Base-by-base conservation (phyloP, 2,888 invertebrate genomes). In the Adela reaumurella region DNA sequence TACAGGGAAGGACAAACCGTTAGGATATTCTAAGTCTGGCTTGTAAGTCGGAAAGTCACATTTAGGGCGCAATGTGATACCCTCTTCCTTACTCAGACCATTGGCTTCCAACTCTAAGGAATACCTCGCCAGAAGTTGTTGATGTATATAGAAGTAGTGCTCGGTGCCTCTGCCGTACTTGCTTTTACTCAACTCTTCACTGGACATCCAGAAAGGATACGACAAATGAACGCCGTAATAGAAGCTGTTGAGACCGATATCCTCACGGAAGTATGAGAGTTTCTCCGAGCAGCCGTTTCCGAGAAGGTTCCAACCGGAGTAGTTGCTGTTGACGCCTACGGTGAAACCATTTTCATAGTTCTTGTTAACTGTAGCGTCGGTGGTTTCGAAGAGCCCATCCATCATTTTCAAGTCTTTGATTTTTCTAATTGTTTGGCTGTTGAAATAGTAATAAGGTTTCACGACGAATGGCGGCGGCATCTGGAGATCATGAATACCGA, bases 181-280 rank as follows among this genome's bases (percentile, higher is more conserved):
- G 1, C 62, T 52, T 49, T 62, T 58, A 50, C 70, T 68, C 5
- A 76, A 60, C 54, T 80, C 77, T 24, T 74, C 68, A 50, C 74
- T 71, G 5, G 69, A 65, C 72, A 86, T 70, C 83, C 84, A 86
- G 62, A 78, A 84, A 2, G 86, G 85, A 57, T 73, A 78, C 51
- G 81, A 63, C 43, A 81, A 60, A 55, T 85, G 81, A 54, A 81
- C 64, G 53, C 78, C 82, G 54, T 78, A 81, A 62, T 85, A 84
- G 60, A 78, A 85, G 45, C 76, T 67, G 59, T 84, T 86, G 11
- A 86, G 60, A 19, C 80, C 81, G 49, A 85, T 68, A 54, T 87
- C 87, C 70, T 87, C 86, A 53, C 81, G 81, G 58, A 85, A 86
- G 58, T 86, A 86, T 50, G 83, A 81, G 11, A 86, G 58, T 49